These are phyloP conservation scores for Zootoca vivipara DNA, from an alignment of 2,113 vertebrate species.

Conservation along the genomic window DNA sequence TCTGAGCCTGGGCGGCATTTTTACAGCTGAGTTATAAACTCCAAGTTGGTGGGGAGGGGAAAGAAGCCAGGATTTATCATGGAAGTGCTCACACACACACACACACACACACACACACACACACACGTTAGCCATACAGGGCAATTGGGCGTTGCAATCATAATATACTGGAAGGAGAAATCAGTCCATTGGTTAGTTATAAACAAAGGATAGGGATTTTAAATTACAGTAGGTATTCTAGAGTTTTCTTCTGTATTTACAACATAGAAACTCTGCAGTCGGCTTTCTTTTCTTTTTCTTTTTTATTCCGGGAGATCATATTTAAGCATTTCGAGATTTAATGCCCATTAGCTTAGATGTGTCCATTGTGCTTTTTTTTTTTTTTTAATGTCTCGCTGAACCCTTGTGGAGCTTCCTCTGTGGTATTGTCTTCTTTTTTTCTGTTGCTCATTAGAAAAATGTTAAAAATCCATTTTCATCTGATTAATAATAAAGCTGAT, in stretches of 20 bases:
- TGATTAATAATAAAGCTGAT: slow-evolving; percentile 99
- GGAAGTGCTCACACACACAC: slow-evolving; percentile 67
- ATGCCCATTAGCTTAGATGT: slow-evolving; percentile 69
- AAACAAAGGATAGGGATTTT: slow-evolving; percentile 76
- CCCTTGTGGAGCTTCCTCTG: slow-evolving; percentile 71
- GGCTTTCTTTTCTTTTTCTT: not conserved
- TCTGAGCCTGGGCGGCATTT: slow-evolving; percentile 72
- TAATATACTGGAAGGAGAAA: slow-evolving; percentile 75
- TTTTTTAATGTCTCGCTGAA: slow-evolving; percentile 47
- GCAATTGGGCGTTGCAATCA: slow-evolving; percentile 50
- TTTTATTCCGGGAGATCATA: slow-evolving; percentile 69
- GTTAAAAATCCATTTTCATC: slow-evolving; percentile 99
- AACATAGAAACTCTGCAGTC: slow-evolving; percentile 71
- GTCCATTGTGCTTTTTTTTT: slow-evolving; percentile 55
- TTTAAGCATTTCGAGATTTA: slow-evolving; percentile 74
- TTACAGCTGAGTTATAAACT: slow-evolving; percentile 74
- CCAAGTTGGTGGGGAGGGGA: slow-evolving; percentile 8
- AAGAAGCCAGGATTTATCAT: slow-evolving; percentile 69
- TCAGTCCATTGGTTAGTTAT: slow-evolving; percentile 79
- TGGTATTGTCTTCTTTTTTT: slow-evolving; percentile 85
- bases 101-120: too few species aligned
- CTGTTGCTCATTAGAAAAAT: slow-evolving; percentile 97
- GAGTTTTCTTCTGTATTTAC: slow-evolving; percentile 73
- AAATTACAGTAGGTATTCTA: slow-evolving; percentile 77
- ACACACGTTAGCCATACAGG: slow-evolving; percentile 53